Evolutionary conservation across 2,113 vertebrate species (phyloP).

Genomic region (Peromyscus maniculatus): DNA sequence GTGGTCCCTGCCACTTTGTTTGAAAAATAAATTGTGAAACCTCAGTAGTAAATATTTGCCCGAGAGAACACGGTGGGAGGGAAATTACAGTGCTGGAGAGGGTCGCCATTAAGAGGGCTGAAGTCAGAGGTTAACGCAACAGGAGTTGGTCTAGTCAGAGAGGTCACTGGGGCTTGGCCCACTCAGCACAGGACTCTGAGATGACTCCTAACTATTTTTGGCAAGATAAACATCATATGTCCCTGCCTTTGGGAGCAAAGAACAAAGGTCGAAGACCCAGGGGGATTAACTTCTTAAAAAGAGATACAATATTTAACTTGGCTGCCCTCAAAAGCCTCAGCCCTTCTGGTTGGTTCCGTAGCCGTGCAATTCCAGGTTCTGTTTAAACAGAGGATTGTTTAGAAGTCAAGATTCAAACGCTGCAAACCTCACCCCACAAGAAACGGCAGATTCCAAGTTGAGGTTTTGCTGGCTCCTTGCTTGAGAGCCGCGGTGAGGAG

Average conservation of each 20-base stretch:
- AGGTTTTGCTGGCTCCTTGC: neutral
- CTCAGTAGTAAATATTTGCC: constrained; percentile 88
- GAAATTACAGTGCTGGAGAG: constrained; percentile 85
- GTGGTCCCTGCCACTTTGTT: constrained; percentile 89
- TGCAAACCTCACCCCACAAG: neutral
- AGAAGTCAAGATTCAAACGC: constrained; percentile 41
- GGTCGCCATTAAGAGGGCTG: constrained; percentile 85
- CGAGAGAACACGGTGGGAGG: constrained; percentile 85
- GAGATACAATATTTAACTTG: constrained; percentile 84
- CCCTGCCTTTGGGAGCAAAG: constrained; percentile 80
- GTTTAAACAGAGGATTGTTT: constrained; percentile 61
- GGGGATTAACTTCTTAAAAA: constrained; percentile 78
- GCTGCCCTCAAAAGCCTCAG: constrained; percentile 55
- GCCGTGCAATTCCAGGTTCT: constrained; percentile 65
- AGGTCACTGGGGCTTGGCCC: constrained; percentile 85
- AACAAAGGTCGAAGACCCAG: constrained; percentile 81
- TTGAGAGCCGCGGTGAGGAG: neutral
- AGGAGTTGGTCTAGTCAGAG: constrained; percentile 88
- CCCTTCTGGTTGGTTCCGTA: constrained; percentile 47
- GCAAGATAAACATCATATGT: constrained; percentile 86
- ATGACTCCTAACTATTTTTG: constrained; percentile 88
- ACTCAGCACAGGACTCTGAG: constrained; percentile 80
- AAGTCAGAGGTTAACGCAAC: constrained; percentile 91
- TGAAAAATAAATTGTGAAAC: constrained; percentile 90
- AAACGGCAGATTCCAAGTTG: constrained; percentile 2